Percentiles rank a stretch among this genome's conserved stretches.
These are phyloP conservation scores for Drosophila gaucha DNA, from an alignment of 2,888 invertebrate genomes.

Conservation along the genomic window DNA sequence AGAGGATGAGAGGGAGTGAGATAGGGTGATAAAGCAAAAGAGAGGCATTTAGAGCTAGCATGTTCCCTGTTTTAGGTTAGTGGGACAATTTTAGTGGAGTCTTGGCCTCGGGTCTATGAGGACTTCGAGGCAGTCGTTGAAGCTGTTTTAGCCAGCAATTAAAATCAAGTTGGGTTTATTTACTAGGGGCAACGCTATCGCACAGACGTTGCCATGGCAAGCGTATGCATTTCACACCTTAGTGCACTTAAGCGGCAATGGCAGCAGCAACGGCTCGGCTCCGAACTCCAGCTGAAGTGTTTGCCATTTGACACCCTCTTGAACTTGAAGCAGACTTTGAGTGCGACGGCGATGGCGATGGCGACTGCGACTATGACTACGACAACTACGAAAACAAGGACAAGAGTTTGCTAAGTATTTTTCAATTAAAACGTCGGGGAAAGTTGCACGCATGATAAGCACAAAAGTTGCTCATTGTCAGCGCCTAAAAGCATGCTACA, in stretches of 20 bases:
- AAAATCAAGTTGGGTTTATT: constrained; percentile 63
- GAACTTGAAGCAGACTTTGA: constrained; percentile 44
- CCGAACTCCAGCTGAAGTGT: constrained; percentile 42
- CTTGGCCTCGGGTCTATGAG: constrained; percentile 3
- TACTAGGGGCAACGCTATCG: constrained; percentile 31
- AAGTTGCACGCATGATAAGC: constrained; percentile 78
- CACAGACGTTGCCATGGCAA: constrained; percentile 26
- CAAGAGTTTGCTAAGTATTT: constrained; percentile 73
- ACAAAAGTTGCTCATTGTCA: constrained; percentile 73
- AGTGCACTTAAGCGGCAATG: constrained; percentile 64
- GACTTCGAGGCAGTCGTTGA: constrained; percentile 2
- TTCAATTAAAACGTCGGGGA: constrained; percentile 74
- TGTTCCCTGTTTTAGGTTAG: constrained; percentile 53
- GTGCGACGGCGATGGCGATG: constrained; percentile 1
- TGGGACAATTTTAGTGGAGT: constrained; percentile 44
- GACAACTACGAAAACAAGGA: constrained; percentile 15
- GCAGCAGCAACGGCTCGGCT: constrained; percentile 13
- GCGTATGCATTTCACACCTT: constrained; percentile 59
- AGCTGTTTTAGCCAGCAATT: constrained; percentile 67
- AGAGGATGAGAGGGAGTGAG: background rate
- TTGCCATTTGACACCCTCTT: constrained; percentile 72
- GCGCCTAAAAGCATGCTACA: constrained; percentile 64
- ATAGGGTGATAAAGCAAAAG: constrained; percentile 17
- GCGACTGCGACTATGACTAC: constrained; percentile 14
- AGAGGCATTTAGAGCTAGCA: constrained; percentile 30